Evolutionary conservation across 2,888 invertebrate species (phyloP).

Genomic region (Tipula confusa): DNA sequence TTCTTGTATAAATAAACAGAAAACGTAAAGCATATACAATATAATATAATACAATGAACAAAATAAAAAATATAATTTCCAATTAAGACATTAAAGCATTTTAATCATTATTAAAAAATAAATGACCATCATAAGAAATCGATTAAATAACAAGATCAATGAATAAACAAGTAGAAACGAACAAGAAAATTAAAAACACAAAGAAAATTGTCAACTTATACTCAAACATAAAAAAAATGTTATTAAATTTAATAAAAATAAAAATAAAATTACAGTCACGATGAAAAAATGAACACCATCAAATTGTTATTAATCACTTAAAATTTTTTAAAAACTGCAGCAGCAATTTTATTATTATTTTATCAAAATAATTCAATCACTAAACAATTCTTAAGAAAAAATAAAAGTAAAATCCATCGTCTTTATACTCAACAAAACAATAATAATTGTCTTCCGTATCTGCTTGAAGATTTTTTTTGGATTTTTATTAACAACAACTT

Average conservation of each 20-base stretch:
- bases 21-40: too few species aligned
- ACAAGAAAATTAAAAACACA: not conserved
- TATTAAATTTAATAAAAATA: not conserved
- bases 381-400: not conserved
- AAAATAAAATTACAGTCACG: not conserved
- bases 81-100: slow-evolving; percentile 20
- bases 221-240: not conserved
- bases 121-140: not conserved
- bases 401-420: not conserved
- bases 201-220: not conserved
- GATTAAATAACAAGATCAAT: slow-evolving; percentile 20
- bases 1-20: not conserved
- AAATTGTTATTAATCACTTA: not conserved
- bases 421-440: not conserved
- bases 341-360: not conserved
- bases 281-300: not conserved
- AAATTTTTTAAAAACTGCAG: not conserved
- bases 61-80: not conserved
- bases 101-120: slow-evolving; percentile 16
- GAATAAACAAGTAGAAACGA: not conserved
- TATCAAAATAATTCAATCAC: not conserved
- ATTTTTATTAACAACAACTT: not conserved
- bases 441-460: too few species aligned
- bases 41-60: not conserved
- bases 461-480: not conserved